A percentile compares a stretch with the other conserved stretches of the same genome.
These are phyloP conservation scores for Lasioglossum zephyrum DNA, from an alignment of 2,888 invertebrate species.

Conservation along the genomic window DNA sequence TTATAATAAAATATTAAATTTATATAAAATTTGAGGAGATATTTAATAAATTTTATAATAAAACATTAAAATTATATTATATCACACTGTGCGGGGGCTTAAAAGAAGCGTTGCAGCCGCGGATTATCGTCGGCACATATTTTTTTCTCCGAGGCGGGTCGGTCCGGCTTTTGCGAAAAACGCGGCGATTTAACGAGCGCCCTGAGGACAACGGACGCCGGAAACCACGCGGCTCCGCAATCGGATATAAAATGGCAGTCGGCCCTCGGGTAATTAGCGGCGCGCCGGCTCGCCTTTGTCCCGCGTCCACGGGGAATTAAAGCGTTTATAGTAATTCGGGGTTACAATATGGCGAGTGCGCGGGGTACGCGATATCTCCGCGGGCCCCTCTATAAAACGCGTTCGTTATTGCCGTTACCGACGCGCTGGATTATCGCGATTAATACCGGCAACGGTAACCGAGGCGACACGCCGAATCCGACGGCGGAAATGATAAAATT, in stretches of 20 bases:
- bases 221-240: conserved; percentile 1
- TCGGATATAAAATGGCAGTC: conserved; percentile 30
- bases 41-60: no score
- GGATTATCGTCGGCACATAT: neutral
- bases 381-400: conserved; percentile 58
- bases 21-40: no score
- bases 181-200: conserved; percentile 14
- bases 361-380: conserved; percentile 16
- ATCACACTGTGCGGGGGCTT: no score
- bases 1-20: no score
- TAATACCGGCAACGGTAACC: conserved; percentile 41
- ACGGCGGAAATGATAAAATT: conserved; percentile 49
- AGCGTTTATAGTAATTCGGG: conserved; percentile 69
- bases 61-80: no score
- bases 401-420: conserved; percentile 63
- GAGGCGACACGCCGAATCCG: conserved; percentile 48
- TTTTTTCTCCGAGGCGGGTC: conserved; percentile 25
- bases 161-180: conserved; percentile 21
- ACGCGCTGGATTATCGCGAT: conserved; percentile 59
- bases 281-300: conserved; percentile 44
- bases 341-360: conserved; percentile 66
- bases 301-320: conserved; percentile 52
- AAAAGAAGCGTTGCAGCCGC: no score
- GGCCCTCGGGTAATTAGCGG: conserved; percentile 38
- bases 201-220: neutral